These are phyloP conservation scores for Drusus annulatus DNA, from an alignment of 1,140 invertebrate species.

Conservation along the genomic window DNA sequence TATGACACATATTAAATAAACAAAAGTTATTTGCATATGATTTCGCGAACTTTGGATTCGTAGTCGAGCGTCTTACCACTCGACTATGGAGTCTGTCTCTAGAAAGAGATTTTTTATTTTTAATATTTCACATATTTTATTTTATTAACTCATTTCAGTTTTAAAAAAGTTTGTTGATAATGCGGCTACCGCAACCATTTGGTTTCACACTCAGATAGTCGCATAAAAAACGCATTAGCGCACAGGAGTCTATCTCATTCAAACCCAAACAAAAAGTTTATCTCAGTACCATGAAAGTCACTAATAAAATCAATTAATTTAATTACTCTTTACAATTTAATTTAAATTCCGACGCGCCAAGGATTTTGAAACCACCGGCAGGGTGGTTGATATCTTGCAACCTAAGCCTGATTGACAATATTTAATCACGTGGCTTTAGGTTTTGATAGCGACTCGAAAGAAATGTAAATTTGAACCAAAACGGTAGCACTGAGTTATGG, in stretches of 20 bases:
- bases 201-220: constrained; percentile 17
- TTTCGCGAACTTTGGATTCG: too few relatives aligned
- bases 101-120: too few relatives aligned
- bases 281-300: constrained; percentile 57
- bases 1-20: too few relatives aligned
- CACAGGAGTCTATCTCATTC: constrained; percentile 7
- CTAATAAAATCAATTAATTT: constrained; percentile 59
- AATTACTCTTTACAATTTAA: constrained; percentile 56
- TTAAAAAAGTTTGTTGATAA: too few relatives aligned
- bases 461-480: background rate
- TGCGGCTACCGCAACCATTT: constrained; percentile 4
- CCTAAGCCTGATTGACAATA: constrained; percentile 37
- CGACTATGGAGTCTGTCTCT: too few relatives aligned
- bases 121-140: too few relatives aligned
- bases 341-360: constrained; percentile 30
- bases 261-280: constrained; percentile 44
- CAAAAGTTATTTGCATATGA: too few relatives aligned
- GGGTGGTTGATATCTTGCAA: constrained; percentile 10
- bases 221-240: constrained; percentile 59
- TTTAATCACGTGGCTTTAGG: constrained; percentile 20
- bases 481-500: constrained; percentile 15
- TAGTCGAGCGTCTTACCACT: too few relatives aligned
- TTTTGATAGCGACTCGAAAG: constrained; percentile 4
- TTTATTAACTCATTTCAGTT: background rate
- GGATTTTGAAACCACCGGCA: background rate